Conservation (phyloP, 2,113 vertebrate species). For the Chaenogobius annularis region DNA sequence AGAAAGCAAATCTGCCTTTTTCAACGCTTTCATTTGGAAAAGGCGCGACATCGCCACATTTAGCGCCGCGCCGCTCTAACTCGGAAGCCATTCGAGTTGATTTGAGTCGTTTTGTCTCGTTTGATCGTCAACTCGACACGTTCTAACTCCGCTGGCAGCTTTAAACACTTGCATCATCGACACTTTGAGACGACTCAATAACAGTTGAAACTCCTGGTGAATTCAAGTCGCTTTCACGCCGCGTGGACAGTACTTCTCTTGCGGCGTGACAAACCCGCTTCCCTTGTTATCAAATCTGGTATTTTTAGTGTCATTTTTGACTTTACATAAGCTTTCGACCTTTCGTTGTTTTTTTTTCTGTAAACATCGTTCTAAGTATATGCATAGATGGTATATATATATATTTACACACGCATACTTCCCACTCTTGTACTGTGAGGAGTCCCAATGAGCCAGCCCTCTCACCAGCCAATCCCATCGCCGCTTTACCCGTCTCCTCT, state of each 20-base stretch:
- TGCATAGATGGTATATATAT: slow-evolving; percentile 28
- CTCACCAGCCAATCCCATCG: slow-evolving; percentile 31
- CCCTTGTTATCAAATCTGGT: slow-evolving; percentile 45
- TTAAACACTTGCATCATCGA: too few species aligned
- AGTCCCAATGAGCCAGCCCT: slow-evolving; percentile 54
- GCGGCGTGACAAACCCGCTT: slow-evolving; percentile 17
- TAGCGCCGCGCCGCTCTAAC: too few species aligned
- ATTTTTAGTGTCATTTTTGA: slow-evolving; percentile 39
- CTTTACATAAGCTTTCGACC: slow-evolving; percentile 34
- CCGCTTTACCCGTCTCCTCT: slow-evolving; percentile 1
- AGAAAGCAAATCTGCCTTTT: too few species aligned
- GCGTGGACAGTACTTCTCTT: neutral
- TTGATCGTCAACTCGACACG: neutral
- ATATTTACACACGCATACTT: slow-evolving; percentile 49
- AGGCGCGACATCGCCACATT: too few species aligned
- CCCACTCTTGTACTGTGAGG: slow-evolving; percentile 49
- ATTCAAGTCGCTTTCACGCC: neutral
- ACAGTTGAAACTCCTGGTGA: too few species aligned
- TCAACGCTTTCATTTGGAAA: too few species aligned
- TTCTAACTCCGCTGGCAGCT: too few species aligned
- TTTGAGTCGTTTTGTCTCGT: neutral
- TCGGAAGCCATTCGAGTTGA: neutral
- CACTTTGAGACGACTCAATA: too few species aligned
- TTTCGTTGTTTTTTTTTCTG: slow-evolving; percentile 21
- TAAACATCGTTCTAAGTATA: slow-evolving; percentile 32